Evolutionary conservation across 2,888 invertebrate species (phyloP).

Genomic region (Dicyrtoma fusca): DNA sequence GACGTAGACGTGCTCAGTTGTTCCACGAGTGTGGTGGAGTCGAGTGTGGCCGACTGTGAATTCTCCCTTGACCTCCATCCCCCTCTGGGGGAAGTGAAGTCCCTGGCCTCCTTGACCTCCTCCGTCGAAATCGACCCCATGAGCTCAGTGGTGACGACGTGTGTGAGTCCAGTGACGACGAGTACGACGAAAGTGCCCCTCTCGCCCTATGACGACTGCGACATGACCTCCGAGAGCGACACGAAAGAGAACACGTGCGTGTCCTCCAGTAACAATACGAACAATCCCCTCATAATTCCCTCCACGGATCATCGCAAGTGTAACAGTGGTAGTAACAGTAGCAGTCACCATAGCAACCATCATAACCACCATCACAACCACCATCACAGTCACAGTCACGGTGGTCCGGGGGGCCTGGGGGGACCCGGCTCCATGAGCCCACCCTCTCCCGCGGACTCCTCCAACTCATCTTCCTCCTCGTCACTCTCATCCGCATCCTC

Average conservation of each 20-base stretch:
- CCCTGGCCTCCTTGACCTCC: not conserved
- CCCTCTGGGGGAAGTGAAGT: not conserved
- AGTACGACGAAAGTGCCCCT: too few species aligned
- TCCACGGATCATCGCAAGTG: slow-evolving; percentile 28
- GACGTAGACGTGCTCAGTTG: not conserved
- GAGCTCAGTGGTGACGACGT: not conserved
- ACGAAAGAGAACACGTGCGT: slow-evolving; percentile 51
- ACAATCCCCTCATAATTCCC: slow-evolving; percentile 33
- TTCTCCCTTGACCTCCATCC: slow-evolving; percentile 29
- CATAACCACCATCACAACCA: slow-evolving; percentile 23
- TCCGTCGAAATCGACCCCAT: not conserved
- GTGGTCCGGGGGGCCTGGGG: too few species aligned
- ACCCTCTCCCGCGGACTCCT: slow-evolving; percentile 29
- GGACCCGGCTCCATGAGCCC: not conserved
- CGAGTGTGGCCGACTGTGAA: slow-evolving; percentile 30
- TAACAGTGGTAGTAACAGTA: slow-evolving; percentile 1
- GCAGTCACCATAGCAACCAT: slow-evolving; percentile 25
- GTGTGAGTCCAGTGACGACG: not conserved
- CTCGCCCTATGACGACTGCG: slow-evolving; percentile 16
- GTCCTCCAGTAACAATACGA: not conserved
- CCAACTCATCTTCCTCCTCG: slow-evolving; percentile 32
- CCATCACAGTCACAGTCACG: not conserved
- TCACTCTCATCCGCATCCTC: slow-evolving; percentile 31
- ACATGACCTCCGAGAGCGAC: slow-evolving; percentile 36
- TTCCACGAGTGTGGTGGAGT: slow-evolving; percentile 7